Evolutionary conservation across 2,797 vertebrate genomes (phyloP), one percentile per base, ranked within the genome.

Genomic region (Phrynocephalus vlangalii): DNA sequence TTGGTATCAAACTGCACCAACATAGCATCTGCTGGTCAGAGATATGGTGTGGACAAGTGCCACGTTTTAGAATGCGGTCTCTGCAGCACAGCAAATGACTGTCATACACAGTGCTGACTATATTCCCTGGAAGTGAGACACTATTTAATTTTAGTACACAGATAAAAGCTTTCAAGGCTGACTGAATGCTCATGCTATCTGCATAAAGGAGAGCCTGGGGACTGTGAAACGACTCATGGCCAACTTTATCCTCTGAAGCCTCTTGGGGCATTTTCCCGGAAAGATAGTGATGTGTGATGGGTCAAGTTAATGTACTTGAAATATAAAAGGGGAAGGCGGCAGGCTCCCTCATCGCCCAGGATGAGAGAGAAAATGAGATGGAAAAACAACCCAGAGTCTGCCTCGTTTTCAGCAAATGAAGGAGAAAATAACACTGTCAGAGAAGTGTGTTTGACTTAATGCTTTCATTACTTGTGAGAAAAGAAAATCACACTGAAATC

Each of bases 161-260:
- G 83, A 88, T 91, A 93, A 87, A 83, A 6, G n/a, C 87, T 92
- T 92, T 91, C 82, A 82, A 91, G 91, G 67, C 50, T 70, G 90
- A 90, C 38, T 83, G 85, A 90, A 87, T 56, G 84, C 82, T 79
- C 81, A 48, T 88, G 77, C 38, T 92, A 75, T 83, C 88, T 91
- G 71, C 82, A 80, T 50, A 87, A 87, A 89, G 81, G 82, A 88
- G 86, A 81, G 50, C 38, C 88, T 85, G 67, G 68, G 79, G 84
- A 93, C 79, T 81, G 79, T 86, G 90, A 92, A 92, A 90, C 81
- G 71, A 91, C 24, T 88, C 79, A 78, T 11, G 60, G 71, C 38
- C 60, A 88, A 63, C 75, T 89, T 90, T 86, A 88, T 78, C 91
- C 88, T 91, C 13, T 87, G 70, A 88, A 91, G 83, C 60, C 11